phyloP scores from a whole-genome alignment of 2,797 vertebrate species.

The Heterohyrax brucei region DNA sequence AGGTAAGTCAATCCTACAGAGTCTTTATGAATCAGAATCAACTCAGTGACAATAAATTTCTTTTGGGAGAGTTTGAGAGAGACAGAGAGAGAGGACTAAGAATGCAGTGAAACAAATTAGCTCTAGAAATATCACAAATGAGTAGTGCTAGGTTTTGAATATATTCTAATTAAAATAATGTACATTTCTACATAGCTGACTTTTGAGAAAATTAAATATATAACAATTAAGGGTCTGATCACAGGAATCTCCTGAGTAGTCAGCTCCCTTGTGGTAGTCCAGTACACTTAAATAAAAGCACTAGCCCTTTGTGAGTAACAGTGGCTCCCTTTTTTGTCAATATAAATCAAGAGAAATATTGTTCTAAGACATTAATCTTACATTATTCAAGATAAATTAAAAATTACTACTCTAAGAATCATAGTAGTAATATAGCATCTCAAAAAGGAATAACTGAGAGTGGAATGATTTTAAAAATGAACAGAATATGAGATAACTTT shows the following conservation, averaged over 20 bases:
- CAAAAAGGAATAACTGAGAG: not conserved
- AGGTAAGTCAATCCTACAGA: too few relatives aligned
- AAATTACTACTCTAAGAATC: constrained; percentile 15
- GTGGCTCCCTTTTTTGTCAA: not conserved
- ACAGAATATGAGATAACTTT: not conserved
- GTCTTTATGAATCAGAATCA: too few relatives aligned
- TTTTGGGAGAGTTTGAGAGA: too few relatives aligned
- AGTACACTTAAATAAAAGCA: not conserved
- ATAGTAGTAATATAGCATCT: not conserved
- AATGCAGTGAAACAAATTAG: not conserved
- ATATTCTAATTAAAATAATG: not conserved
- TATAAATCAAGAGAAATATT: not conserved
- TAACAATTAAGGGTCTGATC: not conserved
- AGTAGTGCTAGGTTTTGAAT: not conserved
- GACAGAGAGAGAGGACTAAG: not conserved
- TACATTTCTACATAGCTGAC: not conserved
- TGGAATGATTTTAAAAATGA: constrained; percentile 18
- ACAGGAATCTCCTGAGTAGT: constrained; percentile 1
- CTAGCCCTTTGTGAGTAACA: not conserved
- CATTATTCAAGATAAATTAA: not conserved
- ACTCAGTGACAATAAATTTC: too few relatives aligned
- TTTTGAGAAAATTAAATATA: not conserved
- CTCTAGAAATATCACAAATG: not conserved
- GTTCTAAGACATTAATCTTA: constrained; percentile 36
- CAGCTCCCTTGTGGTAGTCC: not conserved